Base-by-base conservation (phyloP, 1,140 invertebrate species). In the Penaeus chinensis region DNA sequence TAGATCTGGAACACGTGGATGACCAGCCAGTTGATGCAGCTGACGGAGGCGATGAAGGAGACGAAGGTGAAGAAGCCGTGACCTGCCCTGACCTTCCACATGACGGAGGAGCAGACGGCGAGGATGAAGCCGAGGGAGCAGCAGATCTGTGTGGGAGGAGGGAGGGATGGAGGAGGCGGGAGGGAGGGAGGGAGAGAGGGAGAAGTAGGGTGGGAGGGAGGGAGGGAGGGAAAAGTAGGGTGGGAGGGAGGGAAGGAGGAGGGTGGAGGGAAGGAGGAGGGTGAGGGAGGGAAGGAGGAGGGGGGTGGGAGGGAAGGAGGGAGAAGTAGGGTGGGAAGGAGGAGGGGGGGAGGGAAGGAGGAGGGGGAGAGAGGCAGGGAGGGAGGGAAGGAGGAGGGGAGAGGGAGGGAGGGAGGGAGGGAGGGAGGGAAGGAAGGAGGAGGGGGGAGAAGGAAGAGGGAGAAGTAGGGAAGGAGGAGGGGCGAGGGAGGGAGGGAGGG, bases 1-100 rank as follows among this genome's bases (percentile, higher is more conserved):
- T 79, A 63, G 7, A 85, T 61, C 22, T 79, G 84, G 0, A 85
- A 74, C 18, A 85, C 84, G 32, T 66, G 74, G 10, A 85, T 62
- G 5, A 27, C 27, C 76, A 79, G 27, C 84, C 74, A 78, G n/a
- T n/a, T n/a, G 22, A 37, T n/a, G 74, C 84, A 85, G 74, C 84
- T 85, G 61, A 85, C 61, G 27, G 61, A 78, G 20, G 61, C 60
- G 47, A 85, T 4, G 76, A 85, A 85, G 74, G 74, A 78, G 2
- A 85, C 32, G 20, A 85, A 63, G 84, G 61, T 79, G 62, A 78
- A 85, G 61, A 85, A 78, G 10, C 27, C 84, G 62, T 85, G 84
- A 13, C 84, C 74, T 19, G 74, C 16, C 32, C 74, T 62, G 20
- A 85, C 84, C 24, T n/a, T 32, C 84, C 84, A 85, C 18, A 62